Percentiles rank a stretch among this genome's conserved stretches.
Conservation (phyloP, 2,113 vertebrate species). For the Varanus komodoensis region DNA sequence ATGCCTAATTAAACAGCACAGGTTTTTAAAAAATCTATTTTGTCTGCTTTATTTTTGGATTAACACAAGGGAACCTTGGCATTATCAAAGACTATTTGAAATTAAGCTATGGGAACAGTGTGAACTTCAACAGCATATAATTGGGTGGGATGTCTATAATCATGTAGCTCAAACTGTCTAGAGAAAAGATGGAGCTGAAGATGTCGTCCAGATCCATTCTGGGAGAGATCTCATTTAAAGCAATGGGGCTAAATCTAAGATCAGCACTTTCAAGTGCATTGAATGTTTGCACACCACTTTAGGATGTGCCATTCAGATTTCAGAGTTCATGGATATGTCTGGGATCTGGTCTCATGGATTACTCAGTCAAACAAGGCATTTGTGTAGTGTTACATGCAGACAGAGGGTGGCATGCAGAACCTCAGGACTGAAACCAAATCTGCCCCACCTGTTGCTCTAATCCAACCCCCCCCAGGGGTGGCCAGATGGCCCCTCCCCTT, state of each 20-base stretch:
- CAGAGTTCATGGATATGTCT: neutral
- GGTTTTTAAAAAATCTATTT: slow-evolving; percentile 60
- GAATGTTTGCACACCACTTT: neutral
- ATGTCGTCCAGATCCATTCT: neutral
- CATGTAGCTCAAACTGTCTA: slow-evolving; percentile 21
- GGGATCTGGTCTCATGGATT: neutral
- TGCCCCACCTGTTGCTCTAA: no score
- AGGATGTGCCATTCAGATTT: neutral
- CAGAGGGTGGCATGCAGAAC: neutral
- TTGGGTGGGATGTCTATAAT: slow-evolving; percentile 32
- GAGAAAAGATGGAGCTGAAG: neutral
- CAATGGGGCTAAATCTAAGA: no score
- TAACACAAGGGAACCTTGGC: slow-evolving; percentile 42
- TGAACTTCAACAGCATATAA: slow-evolving; percentile 30
- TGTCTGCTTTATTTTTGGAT: slow-evolving; percentile 60
- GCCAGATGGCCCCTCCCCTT: no score
- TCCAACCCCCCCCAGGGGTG: no score
- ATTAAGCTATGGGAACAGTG: slow-evolving; percentile 21
- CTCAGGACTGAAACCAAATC: no score
- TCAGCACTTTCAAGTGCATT: neutral
- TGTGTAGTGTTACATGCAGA: neutral
- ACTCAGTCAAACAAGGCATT: neutral
- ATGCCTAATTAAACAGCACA: slow-evolving; percentile 71
- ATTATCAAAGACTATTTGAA: slow-evolving; percentile 57
- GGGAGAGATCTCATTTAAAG: neutral